These are phyloP conservation scores for Pteria penguin DNA, from an alignment of 2,888 invertebrate genomes.

Conservation along the genomic window DNA sequence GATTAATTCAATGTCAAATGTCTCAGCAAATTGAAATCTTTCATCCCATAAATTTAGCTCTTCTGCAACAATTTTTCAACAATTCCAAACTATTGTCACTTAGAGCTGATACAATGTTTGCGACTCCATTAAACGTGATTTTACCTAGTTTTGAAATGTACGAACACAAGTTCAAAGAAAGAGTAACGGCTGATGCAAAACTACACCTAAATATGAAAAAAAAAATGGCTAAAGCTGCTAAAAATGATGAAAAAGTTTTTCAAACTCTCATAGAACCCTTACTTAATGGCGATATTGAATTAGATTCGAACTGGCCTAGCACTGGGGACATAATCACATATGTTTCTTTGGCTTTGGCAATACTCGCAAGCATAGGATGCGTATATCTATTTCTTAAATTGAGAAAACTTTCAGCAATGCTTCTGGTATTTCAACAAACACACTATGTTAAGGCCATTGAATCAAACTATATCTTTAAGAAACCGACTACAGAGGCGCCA, in stretches of 20 bases:
- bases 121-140: slow-evolving; percentile 16
- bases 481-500: background rate
- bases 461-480: background rate
- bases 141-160: slow-evolving; percentile 32
- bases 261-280: background rate
- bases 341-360: background rate
- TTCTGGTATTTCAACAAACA: background rate
- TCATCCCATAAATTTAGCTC: slow-evolving; percentile 31
- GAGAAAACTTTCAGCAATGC: background rate
- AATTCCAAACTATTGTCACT: slow-evolving; percentile 6
- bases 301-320: background rate
- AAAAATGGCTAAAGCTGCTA: slow-evolving; percentile 18
- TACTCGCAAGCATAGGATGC: background rate
- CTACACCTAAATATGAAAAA: slow-evolving; percentile 16
- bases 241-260: slow-evolving; percentile 21
- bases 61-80: slow-evolving; percentile 33
- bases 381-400: background rate
- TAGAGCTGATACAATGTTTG: slow-evolving; percentile 26
- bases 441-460: background rate
- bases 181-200: slow-evolving; percentile 19
- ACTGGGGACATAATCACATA: background rate
- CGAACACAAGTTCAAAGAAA: slow-evolving; percentile 17
- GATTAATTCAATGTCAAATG: slow-evolving; percentile 20
- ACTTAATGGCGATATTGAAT: background rate
- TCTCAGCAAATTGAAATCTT: background rate